These are phyloP conservation scores for Orientallactaga bullata DNA, from an alignment of 2,113 vertebrate genomes.

Conservation along the genomic window DNA sequence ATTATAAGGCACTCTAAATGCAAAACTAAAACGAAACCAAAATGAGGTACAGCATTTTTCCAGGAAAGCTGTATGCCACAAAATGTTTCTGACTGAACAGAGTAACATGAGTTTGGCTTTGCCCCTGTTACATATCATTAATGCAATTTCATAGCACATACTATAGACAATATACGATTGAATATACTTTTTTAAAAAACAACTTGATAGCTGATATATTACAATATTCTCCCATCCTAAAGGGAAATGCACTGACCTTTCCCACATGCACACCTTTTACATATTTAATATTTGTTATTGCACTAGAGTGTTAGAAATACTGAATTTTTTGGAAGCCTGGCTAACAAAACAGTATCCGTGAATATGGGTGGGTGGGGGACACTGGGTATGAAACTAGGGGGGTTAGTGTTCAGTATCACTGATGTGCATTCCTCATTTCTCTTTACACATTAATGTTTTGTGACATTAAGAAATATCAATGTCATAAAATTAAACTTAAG, in stretches of 20 bases:
- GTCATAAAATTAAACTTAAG: conserved; percentile 68
- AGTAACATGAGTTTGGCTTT: conserved; percentile 93
- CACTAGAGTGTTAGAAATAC: conserved; percentile 95
- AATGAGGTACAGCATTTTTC: conserved; percentile 84
- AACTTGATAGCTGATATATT: conserved; percentile 90
- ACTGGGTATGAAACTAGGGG: conserved; percentile 45
- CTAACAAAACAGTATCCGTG: conserved; percentile 84
- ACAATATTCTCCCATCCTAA: conserved; percentile 90
- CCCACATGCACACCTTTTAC: conserved; percentile 92
- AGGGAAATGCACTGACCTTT: conserved; percentile 91
- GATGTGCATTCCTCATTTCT: conserved; percentile 99
- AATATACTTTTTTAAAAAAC: conserved; percentile 87
- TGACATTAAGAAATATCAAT: conserved; percentile 80
- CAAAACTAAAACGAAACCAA: conserved; percentile 91
- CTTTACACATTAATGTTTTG: conserved; percentile 85
- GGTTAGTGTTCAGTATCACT: conserved; percentile 87
- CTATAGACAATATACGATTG: conserved; percentile 89
- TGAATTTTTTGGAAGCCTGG: conserved; percentile 92
- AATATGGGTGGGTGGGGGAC: conserved; percentile 37
- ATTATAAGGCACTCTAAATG: conserved; percentile 99
- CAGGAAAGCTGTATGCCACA: conserved; percentile 86
- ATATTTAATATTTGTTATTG: conserved; percentile 96
- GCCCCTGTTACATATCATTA: conserved; percentile 91
- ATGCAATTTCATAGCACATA: conserved; percentile 89
- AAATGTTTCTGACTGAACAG: conserved; percentile 88